Base-by-base conservation (phyloP, 2,113 vertebrate species). In the Percopsis transmontana region DNA sequence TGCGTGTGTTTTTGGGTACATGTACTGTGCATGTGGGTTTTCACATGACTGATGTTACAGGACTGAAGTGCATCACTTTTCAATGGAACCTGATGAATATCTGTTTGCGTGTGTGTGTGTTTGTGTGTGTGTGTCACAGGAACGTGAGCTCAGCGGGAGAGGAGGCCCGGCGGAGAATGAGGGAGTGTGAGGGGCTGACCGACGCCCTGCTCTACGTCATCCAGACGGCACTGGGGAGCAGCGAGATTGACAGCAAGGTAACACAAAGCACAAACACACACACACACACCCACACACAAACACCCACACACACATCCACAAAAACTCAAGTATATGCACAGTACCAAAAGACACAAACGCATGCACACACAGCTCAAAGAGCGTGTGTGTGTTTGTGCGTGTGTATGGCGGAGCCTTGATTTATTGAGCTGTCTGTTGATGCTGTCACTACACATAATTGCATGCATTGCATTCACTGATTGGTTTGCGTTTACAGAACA, bases 191-290 rank as follows among this genome's bases (percentile, higher is more conserved):
- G n/a, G 97, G 97, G 33, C 93, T 99, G 85, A 99, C 96, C 0
- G 97, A 98, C 2, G 97, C 97, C 2, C 91, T 99, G 88, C 94
- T 98, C 56, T 96, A 95, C 18, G 95, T 99, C 87, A 97, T 99
- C 88, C 97, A 99, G 93, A 96, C 95, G 10, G 96, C 97, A 42
- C 91, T 99, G 76, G 97, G 97, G 79, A 99, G 95, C 94, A 98
- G 96, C 70, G 96, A 98, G 92, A 98, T 99, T 88, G 97, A 99
- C 91, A 98, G 97, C 95, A 99, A 99, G 97, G 97, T 99, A 85
- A 59, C 44, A n/a, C 3, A 44, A 12, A 45, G 38, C 19, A 41
- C 48, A 6, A 15, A n/a, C 48, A n/a, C 48, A 21, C 48, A 20
- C 48, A 51, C 16, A 20, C n/a, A 51, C 14, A 51, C 18, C 5